Percentiles rank a stretch among this genome's conserved stretches.
phyloP scores from a whole-genome alignment of 2,113 vertebrate genomes.

The Rallus limicola region DNA sequence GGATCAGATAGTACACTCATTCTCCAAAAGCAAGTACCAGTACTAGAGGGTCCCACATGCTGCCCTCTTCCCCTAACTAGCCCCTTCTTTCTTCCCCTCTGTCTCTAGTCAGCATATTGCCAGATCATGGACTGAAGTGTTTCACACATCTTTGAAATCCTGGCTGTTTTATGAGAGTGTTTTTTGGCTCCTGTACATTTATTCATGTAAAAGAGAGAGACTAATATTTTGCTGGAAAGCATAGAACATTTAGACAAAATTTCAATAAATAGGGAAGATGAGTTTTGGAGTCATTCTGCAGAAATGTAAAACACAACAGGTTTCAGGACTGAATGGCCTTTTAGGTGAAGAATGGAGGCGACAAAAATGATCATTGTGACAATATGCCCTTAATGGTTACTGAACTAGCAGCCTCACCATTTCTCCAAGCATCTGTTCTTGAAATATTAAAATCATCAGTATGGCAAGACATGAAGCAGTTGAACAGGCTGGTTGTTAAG shows the following conservation, averaged over 20 bases:
- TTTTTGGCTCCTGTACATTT: neutral
- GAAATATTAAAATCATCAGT: conserved; percentile 57
- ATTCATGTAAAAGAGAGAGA: neutral
- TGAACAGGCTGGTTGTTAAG: conserved; percentile 61
- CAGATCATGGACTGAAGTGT: neutral
- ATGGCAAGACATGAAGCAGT: neutral
- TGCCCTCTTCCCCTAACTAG: fast-evolving
- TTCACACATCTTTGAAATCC: neutral
- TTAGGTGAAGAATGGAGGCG: conserved; percentile 2
- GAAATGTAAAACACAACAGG: conserved; percentile 39
- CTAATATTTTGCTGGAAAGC: neutral
- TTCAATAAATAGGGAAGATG: neutral
- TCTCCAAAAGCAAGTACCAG: neutral
- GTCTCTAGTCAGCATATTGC: neutral
- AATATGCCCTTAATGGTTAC: neutral
- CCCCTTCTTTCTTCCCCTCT: neutral
- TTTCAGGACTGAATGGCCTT: neutral
- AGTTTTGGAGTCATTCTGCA: neutral
- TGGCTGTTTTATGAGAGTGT: neutral
- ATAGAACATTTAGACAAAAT: neutral
- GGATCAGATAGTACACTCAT: neutral
- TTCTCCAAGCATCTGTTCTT: conserved; percentile 40
- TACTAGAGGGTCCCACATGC: fast-evolving
- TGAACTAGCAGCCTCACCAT: neutral
- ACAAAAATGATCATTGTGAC: conserved; percentile 46